Percentiles rank a stretch among this genome's conserved stretches.
These are phyloP conservation scores for Zapus hudsonius DNA, from an alignment of 2,113 vertebrate genomes.

Conservation along the genomic window DNA sequence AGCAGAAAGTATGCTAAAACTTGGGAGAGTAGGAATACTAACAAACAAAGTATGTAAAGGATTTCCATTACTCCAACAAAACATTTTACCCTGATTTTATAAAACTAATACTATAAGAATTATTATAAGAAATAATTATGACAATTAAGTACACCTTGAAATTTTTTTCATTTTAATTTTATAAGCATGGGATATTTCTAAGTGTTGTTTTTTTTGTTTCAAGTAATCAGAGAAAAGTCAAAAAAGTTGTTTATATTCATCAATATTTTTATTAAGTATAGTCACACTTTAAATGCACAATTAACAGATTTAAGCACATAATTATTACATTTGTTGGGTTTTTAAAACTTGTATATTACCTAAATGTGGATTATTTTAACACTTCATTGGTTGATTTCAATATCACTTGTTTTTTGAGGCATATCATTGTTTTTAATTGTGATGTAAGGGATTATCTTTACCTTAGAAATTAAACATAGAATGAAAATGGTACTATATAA, in stretches of 20 bases:
- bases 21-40: background rate
- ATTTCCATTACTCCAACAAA: slow-evolving; percentile 35
- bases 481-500: background rate
- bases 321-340: background rate
- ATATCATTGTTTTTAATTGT: background rate
- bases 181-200: slow-evolving; percentile 21
- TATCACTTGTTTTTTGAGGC: background rate
- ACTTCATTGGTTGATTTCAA: background rate
- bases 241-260: background rate
- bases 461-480: background rate
- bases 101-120: slow-evolving; percentile 17
- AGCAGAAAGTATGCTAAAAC: slow-evolving; percentile 32
- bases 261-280: slow-evolving; percentile 31
- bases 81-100: background rate
- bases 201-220: background rate
- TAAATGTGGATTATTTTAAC: slow-evolving; percentile 29
- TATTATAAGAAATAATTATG: slow-evolving; percentile 31
- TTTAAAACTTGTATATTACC: background rate
- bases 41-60: slow-evolving; percentile 31
- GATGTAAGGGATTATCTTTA: slow-evolving; percentile 20
- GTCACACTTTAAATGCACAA: background rate
- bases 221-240: slow-evolving; percentile 13
- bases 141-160: slow-evolving; percentile 6
- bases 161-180: slow-evolving; percentile 34
- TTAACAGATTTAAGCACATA: background rate